Evolutionary conservation across 2,113 vertebrate species (phyloP), one percentile per base, ranked within the genome.

Genomic region (Casuarius casuarius): DNA sequence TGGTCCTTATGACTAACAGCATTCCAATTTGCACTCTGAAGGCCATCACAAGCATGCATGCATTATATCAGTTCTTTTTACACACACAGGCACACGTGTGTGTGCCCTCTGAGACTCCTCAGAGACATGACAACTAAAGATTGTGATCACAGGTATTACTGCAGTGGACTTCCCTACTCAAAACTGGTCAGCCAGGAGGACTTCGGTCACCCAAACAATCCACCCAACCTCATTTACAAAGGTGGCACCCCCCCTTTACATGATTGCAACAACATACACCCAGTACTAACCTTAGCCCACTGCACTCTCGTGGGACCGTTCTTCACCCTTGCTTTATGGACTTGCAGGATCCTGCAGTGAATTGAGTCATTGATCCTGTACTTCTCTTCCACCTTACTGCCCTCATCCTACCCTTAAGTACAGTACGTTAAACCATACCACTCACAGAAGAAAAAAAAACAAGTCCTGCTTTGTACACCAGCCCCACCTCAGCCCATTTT

Each of bases 71-170:
- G 28, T 19, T 76, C 21, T 7, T 72, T 12, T 31, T 77, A 8
- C 4, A 9, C 52, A 48, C 20, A 14, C 18, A n/a, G 6, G 21
- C 38, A 38, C 38, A 38, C 38, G 38, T 38, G 38, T 38, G 38
- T 38, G 38, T 38, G 38, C 18, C 13, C 12, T 22, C 38, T 26
- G 40, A 65, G 38, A 20, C 9, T 81, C 44, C 26, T 33, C 54
- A 25, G 20, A n/a, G 63, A 56, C n/a, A 48, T 17, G 16, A 1
- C 0, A 7, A 13, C 3, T 38, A 10, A 46, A 79, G 56, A 3
- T 1, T 22, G 29, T 4, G 21, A 62, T 51, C 46, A 72, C 76
- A 58, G 5, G 21, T 26, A 52, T 9, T 72, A 28, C n/a, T 66
- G 54, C 49, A 51, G 49, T 16, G 38, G 90, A 33, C 35, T 15